Evolutionary conservation across 64 coral and sea anemone species (phyloP), one percentile per base, ranked within the genome.

Genomic region (Platygyra sinensis): DNA sequence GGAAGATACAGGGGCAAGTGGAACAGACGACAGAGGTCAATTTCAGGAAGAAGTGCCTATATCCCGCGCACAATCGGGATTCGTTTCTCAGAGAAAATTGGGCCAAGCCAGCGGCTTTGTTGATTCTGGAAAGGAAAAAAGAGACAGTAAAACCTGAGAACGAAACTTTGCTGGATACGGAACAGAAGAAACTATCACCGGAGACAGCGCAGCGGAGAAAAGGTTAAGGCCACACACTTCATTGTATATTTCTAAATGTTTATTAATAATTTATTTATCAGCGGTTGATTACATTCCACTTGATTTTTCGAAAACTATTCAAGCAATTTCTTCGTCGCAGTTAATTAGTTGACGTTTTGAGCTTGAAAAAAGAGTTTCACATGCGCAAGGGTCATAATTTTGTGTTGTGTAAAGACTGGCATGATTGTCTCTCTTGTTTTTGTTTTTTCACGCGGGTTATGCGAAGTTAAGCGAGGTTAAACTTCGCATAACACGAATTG

Each of bases 101-200:
- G 79, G 73, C 57, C 60, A 89, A 83, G 71, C 8, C 8, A 89
- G 79, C 57, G 84, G 87, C 62, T 31, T 76, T 65, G 39, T 76
- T 84, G 38, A 94, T 81, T 36, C 87, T 81, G 72, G 78, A 83
- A 89, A 57, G 62, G 73, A 94, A n/a, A 69, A 90, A 86, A 67
- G 71, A 54, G 76, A 94, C 64, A 85, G 22, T 9, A 69, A 64
- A 51, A 32, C 36, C 60, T 1, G 76, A 87, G 31, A 86, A 80
- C 28, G 76, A 95, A 72, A 71, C 59, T 57, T 49, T 86, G 29
- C 52, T 93, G 71, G 75, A 17, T 28, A 32, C 52, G 16, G 87
- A 59, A 50, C 75, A 86, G 19, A 17, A 27, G 25, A 65, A 79
- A 29, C 59, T 65, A 27, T 20, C 72, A 36, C 18, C 80, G 31